Evolutionary conservation across 2,113 vertebrate genomes (phyloP).

Genomic region (Henicopernis longicauda): DNA sequence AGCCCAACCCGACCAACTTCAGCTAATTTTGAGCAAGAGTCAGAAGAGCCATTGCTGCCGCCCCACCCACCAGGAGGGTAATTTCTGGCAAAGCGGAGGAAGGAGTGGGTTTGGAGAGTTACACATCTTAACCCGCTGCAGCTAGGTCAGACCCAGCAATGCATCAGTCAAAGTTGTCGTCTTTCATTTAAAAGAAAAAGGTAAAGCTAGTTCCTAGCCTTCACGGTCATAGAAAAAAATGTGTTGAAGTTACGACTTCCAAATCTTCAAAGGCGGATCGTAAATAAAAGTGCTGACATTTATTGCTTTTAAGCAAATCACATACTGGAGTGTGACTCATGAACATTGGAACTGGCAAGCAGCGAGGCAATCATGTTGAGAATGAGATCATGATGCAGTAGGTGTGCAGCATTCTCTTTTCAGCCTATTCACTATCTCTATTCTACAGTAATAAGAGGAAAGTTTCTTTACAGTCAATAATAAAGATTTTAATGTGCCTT

Average conservation of each 20-base stretch:
- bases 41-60: not conserved
- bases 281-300: conserved; percentile 58
- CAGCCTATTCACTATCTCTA: conserved; percentile 1
- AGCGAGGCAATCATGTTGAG: conserved; percentile 21
- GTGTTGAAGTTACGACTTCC: not conserved
- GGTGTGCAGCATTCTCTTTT: conserved; percentile 41
- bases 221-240: not conserved
- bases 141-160: not conserved
- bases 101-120: not conserved
- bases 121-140: not conserved
- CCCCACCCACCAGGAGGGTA: not conserved
- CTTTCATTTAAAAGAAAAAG: conserved; percentile 16
- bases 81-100: not conserved
- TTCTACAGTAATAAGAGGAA: not conserved
- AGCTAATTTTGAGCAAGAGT: not conserved
- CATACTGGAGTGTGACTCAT: conserved; percentile 50
- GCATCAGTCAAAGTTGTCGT: not conserved
- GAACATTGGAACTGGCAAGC: conserved; percentile 17
- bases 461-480: conserved; percentile 4
- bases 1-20: not conserved
- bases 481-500: not conserved
- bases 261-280: conserved; percentile 31
- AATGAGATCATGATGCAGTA: conserved; percentile 66
- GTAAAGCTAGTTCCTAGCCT: not conserved
- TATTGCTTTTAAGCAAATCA: conserved; percentile 55